These are phyloP conservation scores for Lasioglossum morio DNA, from an alignment of 2,888 invertebrate species.

Conservation along the genomic window DNA sequence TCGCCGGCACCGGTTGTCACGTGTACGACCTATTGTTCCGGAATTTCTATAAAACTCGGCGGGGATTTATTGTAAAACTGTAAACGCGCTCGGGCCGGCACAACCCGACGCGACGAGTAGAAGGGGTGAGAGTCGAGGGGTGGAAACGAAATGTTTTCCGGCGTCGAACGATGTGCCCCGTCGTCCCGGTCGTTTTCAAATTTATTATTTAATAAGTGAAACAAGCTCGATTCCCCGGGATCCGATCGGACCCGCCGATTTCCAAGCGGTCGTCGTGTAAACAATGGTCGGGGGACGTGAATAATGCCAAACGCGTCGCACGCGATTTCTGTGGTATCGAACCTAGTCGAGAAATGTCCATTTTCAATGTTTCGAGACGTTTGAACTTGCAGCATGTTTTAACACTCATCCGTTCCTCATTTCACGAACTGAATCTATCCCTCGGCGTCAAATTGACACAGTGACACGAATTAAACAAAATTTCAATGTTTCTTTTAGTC, in stretches of 20 bases:
- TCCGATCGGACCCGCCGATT: slow-evolving; percentile 15
- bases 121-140: background rate
- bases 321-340: background rate
- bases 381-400: background rate
- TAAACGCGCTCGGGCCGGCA: background rate
- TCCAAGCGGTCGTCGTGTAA: background rate
- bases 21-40: slow-evolving; percentile 30
- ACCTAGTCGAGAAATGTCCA: background rate
- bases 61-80: slow-evolving; percentile 11
- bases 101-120: background rate
- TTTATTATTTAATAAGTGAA: slow-evolving; percentile 43
- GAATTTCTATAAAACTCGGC: slow-evolving; percentile 28
- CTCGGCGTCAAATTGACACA: too few species aligned
- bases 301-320: background rate
- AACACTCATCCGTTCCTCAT: too few species aligned
- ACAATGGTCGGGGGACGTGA: background rate
- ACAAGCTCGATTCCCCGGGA: background rate
- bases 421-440: too few species aligned
- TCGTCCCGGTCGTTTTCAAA: background rate
- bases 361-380: background rate
- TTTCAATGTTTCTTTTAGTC: too few species aligned
- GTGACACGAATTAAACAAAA: too few species aligned
- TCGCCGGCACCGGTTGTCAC: slow-evolving; percentile 24
- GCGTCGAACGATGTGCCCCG: background rate
- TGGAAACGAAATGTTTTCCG: slow-evolving; percentile 8